A percentile compares a stretch with the other conserved stretches of the same genome.
phyloP scores from a whole-genome alignment of 2,113 vertebrate species.

The Platycercus adscitus region DNA sequence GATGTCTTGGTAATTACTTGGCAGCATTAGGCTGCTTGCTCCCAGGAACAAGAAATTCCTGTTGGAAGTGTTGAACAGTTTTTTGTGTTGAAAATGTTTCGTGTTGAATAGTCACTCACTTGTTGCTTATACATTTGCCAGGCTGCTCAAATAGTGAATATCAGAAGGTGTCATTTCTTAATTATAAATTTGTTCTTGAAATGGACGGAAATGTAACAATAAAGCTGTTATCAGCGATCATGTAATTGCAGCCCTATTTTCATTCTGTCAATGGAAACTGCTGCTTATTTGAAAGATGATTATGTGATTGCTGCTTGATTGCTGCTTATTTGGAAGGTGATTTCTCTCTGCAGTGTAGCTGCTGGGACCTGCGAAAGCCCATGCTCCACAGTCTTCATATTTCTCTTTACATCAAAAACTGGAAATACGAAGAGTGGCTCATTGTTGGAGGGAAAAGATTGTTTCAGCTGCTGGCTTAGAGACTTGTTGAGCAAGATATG shows the following conservation, averaged over 20 bases:
- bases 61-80: neutral
- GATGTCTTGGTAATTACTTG: neutral
- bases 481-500: neutral
- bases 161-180: neutral
- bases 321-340: neutral
- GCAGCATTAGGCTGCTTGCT: neutral
- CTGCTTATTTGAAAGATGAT: neutral
- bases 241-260: neutral
- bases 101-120: neutral
- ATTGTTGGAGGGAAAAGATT: neutral
- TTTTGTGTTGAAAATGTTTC: neutral
- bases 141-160: neutral
- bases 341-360: neutral
- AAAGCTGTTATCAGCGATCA: neutral
- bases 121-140: neutral
- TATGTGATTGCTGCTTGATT: neutral
- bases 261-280: neutral
- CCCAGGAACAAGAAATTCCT: constrained; percentile 21
- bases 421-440: neutral
- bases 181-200: neutral
- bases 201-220: neutral
- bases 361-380: neutral
- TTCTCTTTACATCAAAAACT: neutral
- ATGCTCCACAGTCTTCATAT: neutral
- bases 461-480: neutral